Conservation (phyloP, 2,888 invertebrate species). For the Drosophila ustulata region DNA sequence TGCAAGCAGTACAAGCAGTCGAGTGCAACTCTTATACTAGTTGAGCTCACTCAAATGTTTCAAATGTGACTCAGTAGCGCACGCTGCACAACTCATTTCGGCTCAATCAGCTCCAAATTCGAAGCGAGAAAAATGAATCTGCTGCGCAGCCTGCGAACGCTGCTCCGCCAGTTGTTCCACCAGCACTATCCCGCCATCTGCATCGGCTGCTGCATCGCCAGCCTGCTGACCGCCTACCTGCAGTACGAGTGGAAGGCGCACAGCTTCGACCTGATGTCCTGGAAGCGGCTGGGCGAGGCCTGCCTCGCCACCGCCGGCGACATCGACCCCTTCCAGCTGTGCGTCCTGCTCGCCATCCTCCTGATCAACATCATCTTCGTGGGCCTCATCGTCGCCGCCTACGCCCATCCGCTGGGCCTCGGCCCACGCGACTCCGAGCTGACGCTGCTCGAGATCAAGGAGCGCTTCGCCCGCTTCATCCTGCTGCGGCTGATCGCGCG, state of each 20-base stretch:
- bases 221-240: constrained; percentile 68
- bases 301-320: constrained; percentile 30
- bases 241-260: constrained; percentile 73
- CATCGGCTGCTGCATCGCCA: constrained; percentile 54
- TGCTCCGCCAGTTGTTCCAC: constrained; percentile 63
- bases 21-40: constrained; percentile 49
- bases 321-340: constrained; percentile 62
- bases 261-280: constrained; percentile 67
- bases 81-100: constrained; percentile 42
- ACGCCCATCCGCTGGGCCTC: constrained; percentile 54
- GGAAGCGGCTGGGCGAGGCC: constrained; percentile 56
- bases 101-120: constrained; percentile 51
- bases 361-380: constrained; percentile 64
- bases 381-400: constrained; percentile 59
- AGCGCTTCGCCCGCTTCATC: constrained; percentile 82
- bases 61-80: constrained; percentile 22
- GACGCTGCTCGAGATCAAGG: constrained; percentile 79
- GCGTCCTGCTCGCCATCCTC: constrained; percentile 60
- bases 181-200: constrained; percentile 71
- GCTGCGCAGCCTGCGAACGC: constrained; percentile 41
- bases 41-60: neutral
- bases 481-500: constrained; percentile 81
- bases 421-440: constrained; percentile 50
- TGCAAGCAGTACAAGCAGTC: neutral
- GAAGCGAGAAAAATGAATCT: constrained; percentile 49